phyloP scores from a whole-genome alignment of 2,113 vertebrate species.

The Illadopsis cleaveri region DNA sequence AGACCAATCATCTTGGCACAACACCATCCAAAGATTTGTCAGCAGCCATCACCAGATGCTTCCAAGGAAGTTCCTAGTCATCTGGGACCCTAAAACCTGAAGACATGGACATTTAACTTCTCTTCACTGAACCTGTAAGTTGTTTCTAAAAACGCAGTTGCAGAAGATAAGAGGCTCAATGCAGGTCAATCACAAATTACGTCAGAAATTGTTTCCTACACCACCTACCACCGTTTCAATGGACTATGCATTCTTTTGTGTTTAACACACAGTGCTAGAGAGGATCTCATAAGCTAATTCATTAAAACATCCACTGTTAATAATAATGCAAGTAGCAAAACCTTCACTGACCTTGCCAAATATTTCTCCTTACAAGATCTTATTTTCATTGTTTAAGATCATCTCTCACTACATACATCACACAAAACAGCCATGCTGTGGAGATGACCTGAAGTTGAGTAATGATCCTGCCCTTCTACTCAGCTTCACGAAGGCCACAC shows the following conservation, averaged over 20 bases:
- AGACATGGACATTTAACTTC: not conserved
- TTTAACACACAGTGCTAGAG: not conserved
- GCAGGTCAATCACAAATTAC: not conserved
- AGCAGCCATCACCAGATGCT: not conserved
- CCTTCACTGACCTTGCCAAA: not conserved
- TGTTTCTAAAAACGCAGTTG: not conserved
- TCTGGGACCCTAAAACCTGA: not conserved
- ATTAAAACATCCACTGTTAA: not conserved
- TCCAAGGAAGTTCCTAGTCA: not conserved
- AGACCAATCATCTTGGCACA: not conserved
- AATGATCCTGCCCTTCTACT: not conserved
- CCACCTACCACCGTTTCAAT: not conserved
- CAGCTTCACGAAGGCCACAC: not conserved
- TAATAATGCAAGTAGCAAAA: not conserved
- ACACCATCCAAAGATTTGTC: not conserved
- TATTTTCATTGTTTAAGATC: not conserved
- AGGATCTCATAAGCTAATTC: not conserved
- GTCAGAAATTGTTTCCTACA: not conserved
- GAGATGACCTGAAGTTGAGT: not conserved
- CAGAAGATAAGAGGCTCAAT: not conserved
- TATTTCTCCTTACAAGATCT: not conserved
- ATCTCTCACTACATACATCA: not conserved
- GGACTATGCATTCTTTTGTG: not conserved
- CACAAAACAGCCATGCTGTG: not conserved
- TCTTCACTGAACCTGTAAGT: not conserved